Percentiles rank a stretch among this genome's conserved stretches.
phyloP scores from a whole-genome alignment of 2,113 vertebrate species.

The Connochaetes taurinus region DNA sequence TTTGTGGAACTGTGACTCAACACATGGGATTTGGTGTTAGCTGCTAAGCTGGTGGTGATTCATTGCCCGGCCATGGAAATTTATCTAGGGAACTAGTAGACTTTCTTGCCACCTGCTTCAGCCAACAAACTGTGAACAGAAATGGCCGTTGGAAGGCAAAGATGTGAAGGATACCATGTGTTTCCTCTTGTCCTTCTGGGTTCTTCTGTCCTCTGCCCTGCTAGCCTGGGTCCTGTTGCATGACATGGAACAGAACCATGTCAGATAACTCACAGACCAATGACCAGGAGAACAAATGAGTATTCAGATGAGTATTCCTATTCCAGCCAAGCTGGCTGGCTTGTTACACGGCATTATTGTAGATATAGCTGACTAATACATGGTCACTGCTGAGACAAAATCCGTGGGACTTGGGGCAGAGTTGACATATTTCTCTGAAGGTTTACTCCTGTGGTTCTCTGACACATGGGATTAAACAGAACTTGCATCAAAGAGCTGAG shows the following conservation, averaged over 20 bases:
- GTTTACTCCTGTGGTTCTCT: not conserved
- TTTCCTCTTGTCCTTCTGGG: not conserved
- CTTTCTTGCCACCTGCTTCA: not conserved
- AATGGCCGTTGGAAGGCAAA: rapidly evolving
- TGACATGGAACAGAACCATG: too few relatives aligned
- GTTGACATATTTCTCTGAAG: not conserved
- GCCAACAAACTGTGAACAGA: not conserved
- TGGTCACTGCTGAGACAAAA: not conserved
- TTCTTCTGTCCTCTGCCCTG: not conserved
- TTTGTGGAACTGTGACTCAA: not conserved
- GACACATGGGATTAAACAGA: rapidly evolving
- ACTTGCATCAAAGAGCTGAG: not conserved
- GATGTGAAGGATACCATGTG: not conserved
- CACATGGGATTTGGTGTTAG: rapidly evolving
- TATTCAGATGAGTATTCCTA: not conserved
- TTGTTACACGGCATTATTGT: not conserved
- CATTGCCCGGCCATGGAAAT: too few relatives aligned
- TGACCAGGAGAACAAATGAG: not conserved
- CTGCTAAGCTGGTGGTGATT: not conserved
- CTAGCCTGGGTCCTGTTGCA: not conserved
- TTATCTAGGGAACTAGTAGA: not conserved
- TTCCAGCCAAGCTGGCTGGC: too few relatives aligned
- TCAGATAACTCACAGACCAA: not conserved
- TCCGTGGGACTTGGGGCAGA: not conserved
- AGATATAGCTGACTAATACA: not conserved